Evolutionary conservation across 2,888 invertebrate genomes (phyloP), one percentile per base, ranked within the genome.

Genomic region (Mythimna albipuncta): DNA sequence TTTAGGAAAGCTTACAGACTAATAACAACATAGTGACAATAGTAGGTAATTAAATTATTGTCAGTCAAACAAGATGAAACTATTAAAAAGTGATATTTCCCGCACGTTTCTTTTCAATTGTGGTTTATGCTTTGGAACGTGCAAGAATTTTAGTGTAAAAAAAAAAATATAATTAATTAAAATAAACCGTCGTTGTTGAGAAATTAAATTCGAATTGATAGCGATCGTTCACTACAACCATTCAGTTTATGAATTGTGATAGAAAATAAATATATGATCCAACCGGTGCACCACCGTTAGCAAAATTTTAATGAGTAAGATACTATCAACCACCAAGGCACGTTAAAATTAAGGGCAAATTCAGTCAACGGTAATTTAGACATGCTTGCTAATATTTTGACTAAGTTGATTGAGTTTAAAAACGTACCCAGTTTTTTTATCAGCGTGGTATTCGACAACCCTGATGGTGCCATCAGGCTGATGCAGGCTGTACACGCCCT

Each of bases 401-500:
- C 13, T 6, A 54, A 55, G 32, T 32, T 26, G 0, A 38, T 5
- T 10, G 2, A 16, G 7, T 6, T 0, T 59, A 0, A 1, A 50
- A 0, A 78, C 26, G 79, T 44, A 55, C 79, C 79, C 79, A 6
- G 71, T 77, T 16, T 81, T 82, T 50, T 79, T 82, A 81, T 90
- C 95, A 35, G 96, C 96, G 81, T 91, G 90, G 89, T 96, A 96
- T 82, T 95, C 93, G 10, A 96, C 96, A 50, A 93, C 93, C 82
- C 96, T 92, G 80, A 96, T 85, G 83, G 95, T 94, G 77, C 96
- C 96, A 74, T 95, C 96, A 16, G 96, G 93, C 84, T 96, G 95
- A 85, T 95, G 94, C 72, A 96, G 91, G 52, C 93, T 94, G 90
- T 97, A 97, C 84, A 96, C 83, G n/a, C 97, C 97, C 84, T 96